These are phyloP conservation scores for Drosophila funebris DNA, from an alignment of 1,140 invertebrate species.

Conservation along the genomic window DNA sequence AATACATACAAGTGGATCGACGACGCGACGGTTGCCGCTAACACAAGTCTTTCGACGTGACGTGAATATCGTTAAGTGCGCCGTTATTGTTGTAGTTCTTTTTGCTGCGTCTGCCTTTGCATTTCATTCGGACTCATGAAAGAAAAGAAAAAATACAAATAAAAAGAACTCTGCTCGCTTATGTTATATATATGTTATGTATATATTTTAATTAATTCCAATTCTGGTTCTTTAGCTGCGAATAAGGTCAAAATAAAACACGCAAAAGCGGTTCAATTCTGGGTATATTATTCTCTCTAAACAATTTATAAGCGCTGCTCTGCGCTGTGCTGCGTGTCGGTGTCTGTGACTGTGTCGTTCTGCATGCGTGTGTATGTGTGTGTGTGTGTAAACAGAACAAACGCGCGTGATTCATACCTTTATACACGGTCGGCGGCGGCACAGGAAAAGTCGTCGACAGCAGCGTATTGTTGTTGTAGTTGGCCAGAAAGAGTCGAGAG, in stretches of 20 bases:
- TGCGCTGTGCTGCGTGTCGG: too few species aligned
- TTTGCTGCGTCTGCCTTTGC: slow-evolving; percentile 37
- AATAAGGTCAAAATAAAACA: slow-evolving; percentile 79
- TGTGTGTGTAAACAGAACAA: slow-evolving; percentile 53
- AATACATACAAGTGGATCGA: slow-evolving; percentile 16
- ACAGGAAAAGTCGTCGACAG: slow-evolving; percentile 13
- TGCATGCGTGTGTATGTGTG: slow-evolving; percentile 44
- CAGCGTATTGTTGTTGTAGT: slow-evolving; percentile 21
- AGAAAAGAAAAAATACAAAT: not conserved
- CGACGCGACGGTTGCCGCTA: too few species aligned
- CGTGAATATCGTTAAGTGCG: slow-evolving; percentile 71
- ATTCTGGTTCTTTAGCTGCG: slow-evolving; percentile 53
- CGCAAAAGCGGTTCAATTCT: slow-evolving; percentile 66
- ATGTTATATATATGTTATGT: slow-evolving; percentile 25
- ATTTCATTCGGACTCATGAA: slow-evolving; percentile 21
- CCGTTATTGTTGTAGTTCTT: slow-evolving; percentile 38
- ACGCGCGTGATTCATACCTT: slow-evolving; percentile 74
- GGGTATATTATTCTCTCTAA: slow-evolving; percentile 51
- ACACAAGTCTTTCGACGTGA: slow-evolving; percentile 68
- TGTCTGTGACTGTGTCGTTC: slow-evolving; percentile 1
- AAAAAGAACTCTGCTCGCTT: not conserved
- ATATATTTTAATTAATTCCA: slow-evolving; percentile 51
- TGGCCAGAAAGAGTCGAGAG: slow-evolving; percentile 24
- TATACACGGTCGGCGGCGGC: slow-evolving; percentile 28
- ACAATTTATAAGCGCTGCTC: slow-evolving; percentile 37